Base-by-base conservation (phyloP, 2,113 vertebrate genomes). In the Jacana jacana region DNA sequence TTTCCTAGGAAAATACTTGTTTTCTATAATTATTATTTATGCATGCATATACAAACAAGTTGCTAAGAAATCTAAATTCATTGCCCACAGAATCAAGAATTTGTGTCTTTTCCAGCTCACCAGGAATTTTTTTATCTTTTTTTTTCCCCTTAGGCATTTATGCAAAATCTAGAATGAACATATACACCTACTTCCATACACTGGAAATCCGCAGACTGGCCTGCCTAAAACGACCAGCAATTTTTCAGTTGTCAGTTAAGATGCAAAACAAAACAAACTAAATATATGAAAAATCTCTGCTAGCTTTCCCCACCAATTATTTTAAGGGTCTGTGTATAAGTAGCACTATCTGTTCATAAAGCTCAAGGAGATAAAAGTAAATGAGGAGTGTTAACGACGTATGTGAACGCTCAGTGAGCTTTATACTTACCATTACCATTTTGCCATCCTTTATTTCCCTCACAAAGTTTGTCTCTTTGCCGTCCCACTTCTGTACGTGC, bases 401-500 rank as follows among this genome's bases (percentile, higher is more conserved):
- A 33, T 10, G 3, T 1, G 4, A 64, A 30, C 7, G 13, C 16
- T 75, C 78, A 78, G 51, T 9, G 39, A 86, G 54, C 37, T 75
- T 55, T 40, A 54, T 82, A 97, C 98, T 98, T 95, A 99, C 99
- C 98, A 99, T 98, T 81, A 99, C 86, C 99, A 99, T 95, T 97
- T 99, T 99, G 65, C 97, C 99, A 17, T 99, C 99, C 92, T 99
- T 99, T 91, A 99, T 98, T 98, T 99, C 99, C 96, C 99, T 97
- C 94, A 99, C 98, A 78, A 99, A 98, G 78, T 98, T 99, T 91
- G 99, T 99, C 96, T 99, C 98, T 94, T 99, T 99, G 94, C 98
- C 99, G 3, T 99, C 99, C 99, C 99, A 99, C 96, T 99, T 99
- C 98, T 99, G 99, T 92, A 99, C 97, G 2, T 99, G 99, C 88